Evolutionary conservation across 2,888 invertebrate genomes (phyloP), one percentile per base, ranked within the genome.

Genomic region (Hanleya hanleyi): DNA sequence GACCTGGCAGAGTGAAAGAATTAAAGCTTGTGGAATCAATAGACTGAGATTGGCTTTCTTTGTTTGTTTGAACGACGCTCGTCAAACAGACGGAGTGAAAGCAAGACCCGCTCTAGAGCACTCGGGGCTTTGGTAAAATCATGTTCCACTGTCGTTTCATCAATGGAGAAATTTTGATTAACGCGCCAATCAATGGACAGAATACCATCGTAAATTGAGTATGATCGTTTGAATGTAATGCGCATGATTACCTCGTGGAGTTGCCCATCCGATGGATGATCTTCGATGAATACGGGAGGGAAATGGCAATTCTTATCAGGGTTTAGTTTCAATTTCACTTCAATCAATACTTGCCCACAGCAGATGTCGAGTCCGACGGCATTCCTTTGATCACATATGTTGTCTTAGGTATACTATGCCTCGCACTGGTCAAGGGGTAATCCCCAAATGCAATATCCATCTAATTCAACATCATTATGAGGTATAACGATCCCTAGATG

Each of bases 151-250:
- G 22, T 26, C 57, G 15, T 15, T 57, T 2, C 57, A 22, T 57
- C 57, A 57, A 26, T 57, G 57, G 29, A 29, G 57, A 57, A 22
- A 57, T 57, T 57, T 57, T 57, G 57, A 57, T 57, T 57, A 57
- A 57, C 57, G 26, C 57, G 1, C 15, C 29, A 29, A 57, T 57
- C 57, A 57, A 57, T 57, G 57, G 57, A 4, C 15, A 29, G 57
- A 29, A 57, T 29, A 29, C 15, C 29, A 12, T 3, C 12, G 57
- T 29, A 57, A 57, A 57, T 29, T 57, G 57, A 57, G 57, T 22
- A 57, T 29, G 57, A 57, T 47, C 47, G 47, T 47, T 18, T 47
- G 47, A 47, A 47, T 47, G 47, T 22, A 47, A 7, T 2, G 47
- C 47, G 18, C 7, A 22, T 47, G 47, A 47, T 47, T 47, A 47